Percentiles rank a stretch among this genome's conserved stretches.
Conservation (phyloP, 2,113 vertebrate species). For the Ictalurus punctatus region DNA sequence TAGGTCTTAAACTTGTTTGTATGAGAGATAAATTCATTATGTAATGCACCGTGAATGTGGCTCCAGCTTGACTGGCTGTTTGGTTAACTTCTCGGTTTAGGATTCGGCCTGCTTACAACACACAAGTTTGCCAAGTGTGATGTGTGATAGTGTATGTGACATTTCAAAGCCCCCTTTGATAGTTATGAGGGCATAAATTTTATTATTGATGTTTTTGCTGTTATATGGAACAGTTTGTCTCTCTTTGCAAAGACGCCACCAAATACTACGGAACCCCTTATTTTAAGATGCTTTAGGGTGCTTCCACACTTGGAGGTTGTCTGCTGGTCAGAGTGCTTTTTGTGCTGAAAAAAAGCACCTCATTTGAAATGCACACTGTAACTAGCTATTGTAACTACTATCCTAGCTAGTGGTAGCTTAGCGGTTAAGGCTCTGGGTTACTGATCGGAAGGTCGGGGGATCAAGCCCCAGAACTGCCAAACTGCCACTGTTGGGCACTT, state of each 20-base stretch:
- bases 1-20: slow-evolving; percentile 33
- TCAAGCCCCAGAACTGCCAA: too few species aligned
- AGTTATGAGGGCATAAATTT: neutral
- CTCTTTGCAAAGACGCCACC: neutral
- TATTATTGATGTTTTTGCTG: neutral
- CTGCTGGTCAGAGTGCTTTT: neutral
- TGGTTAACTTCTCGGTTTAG: slow-evolving; percentile 10
- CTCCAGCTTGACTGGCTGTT: slow-evolving; percentile 1
- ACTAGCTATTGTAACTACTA: too few species aligned
- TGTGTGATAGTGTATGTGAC: slow-evolving; percentile 1
- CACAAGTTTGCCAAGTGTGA: neutral
- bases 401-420: too few species aligned
- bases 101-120: slow-evolving; percentile 12
- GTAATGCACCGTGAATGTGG: slow-evolving; percentile 24
- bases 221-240: neutral
- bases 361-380: neutral
- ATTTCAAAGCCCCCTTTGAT: neutral
- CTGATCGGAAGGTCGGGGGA: too few species aligned
- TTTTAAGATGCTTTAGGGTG: neutral
- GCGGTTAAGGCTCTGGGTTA: too few species aligned
- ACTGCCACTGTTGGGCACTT: too few species aligned
- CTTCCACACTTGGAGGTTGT: neutral
- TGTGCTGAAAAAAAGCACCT: neutral
- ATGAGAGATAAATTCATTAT: slow-evolving; percentile 15
- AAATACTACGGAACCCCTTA: neutral